A percentile compares a stretch with the other conserved stretches of the same genome.
Conservation (phyloP, 2,113 vertebrate genomes). For the Rhipidura dahli region DNA sequence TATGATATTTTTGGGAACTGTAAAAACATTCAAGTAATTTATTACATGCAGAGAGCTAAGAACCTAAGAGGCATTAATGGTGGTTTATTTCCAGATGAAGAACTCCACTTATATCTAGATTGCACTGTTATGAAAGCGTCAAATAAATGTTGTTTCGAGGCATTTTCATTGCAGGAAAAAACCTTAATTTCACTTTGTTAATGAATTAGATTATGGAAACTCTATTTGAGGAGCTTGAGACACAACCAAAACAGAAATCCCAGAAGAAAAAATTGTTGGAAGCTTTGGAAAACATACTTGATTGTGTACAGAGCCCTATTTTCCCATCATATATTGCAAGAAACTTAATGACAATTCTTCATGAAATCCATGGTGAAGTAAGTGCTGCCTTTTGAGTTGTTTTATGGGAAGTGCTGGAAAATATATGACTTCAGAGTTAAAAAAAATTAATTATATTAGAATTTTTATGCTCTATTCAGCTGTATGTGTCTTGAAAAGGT, state of each 20-base stretch:
- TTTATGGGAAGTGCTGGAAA: background rate
- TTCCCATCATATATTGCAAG: constrained; percentile 85
- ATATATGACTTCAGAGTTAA: background rate
- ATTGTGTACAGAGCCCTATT: constrained; percentile 59
- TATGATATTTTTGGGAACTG: background rate
- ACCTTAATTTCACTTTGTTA: background rate
- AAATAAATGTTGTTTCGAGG: background rate
- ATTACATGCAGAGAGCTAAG: background rate
- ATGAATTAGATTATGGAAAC: constrained; percentile 75
- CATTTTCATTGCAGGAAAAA: background rate
- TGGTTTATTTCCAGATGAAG: background rate
- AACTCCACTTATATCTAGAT: background rate
- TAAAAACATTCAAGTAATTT: background rate
- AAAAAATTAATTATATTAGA: background rate
- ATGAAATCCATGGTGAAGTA: constrained; percentile 79
- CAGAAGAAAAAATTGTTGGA: constrained; percentile 68
- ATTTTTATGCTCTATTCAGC: background rate
- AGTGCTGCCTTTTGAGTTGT: background rate
- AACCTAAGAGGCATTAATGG: background rate
- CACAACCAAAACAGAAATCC: constrained; percentile 59
- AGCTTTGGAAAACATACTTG: constrained; percentile 78
- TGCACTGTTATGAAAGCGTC: background rate
- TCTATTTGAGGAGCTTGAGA: constrained; percentile 73
- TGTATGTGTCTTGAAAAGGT: background rate
- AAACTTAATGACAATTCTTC: constrained; percentile 77